phyloP scores from a whole-genome alignment of 2,113 vertebrate genomes.

The Callospermophilus lateralis region DNA sequence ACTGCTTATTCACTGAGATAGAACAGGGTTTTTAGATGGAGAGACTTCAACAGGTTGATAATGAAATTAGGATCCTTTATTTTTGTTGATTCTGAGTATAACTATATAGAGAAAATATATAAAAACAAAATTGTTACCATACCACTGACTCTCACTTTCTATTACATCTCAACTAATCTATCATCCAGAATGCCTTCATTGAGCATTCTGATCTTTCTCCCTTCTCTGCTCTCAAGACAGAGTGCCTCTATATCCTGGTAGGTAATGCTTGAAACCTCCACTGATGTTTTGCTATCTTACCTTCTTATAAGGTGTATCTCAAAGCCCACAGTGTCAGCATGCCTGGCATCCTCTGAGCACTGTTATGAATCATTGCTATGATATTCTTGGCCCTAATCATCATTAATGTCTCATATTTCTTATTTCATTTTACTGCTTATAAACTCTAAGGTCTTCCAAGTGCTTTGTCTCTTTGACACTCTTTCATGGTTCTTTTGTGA shows the following conservation, averaged over 20 bases:
- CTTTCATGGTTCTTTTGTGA: neutral
- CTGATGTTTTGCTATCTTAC: neutral
- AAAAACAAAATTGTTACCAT: neutral
- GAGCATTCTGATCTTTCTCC: neutral
- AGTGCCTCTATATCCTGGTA: too few relatives aligned
- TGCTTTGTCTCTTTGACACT: neutral
- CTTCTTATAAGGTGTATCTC: accelerated
- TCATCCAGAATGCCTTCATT: too few relatives aligned
- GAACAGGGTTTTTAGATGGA: neutral
- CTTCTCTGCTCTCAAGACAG: neutral
- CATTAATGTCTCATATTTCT: neutral
- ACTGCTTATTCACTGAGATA: neutral
- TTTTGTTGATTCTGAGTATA: neutral
- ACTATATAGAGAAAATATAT: neutral
- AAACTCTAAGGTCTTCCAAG: neutral
- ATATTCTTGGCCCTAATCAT: neutral
- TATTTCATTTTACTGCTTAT: neutral
- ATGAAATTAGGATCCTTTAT: neutral
- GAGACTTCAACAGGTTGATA: neutral
- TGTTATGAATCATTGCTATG: accelerated
- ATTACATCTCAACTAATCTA: neutral
- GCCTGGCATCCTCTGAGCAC: too few relatives aligned
- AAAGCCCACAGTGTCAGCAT: accelerated
- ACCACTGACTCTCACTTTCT: neutral
- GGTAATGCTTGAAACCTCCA: neutral